phyloP scores from a whole-genome alignment of 2,888 invertebrate species.

The Geophilus truncorum region DNA sequence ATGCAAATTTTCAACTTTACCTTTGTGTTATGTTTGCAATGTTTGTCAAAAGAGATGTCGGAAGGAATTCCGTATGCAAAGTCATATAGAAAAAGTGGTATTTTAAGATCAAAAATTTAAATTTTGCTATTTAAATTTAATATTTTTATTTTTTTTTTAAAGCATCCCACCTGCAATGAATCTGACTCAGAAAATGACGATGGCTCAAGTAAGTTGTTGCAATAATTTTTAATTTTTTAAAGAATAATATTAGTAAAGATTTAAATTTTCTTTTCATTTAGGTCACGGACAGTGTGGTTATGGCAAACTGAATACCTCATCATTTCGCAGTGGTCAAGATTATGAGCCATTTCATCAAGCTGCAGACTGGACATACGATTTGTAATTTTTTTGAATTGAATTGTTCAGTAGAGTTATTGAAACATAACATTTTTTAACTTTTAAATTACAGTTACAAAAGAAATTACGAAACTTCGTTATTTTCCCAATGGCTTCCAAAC shows the following conservation, averaged over 20 bases:
- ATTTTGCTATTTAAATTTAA: background rate
- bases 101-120: background rate
- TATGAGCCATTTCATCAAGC: background rate
- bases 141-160: background rate
- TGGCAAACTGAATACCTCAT: background rate
- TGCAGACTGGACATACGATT: conserved; percentile 3
- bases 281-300: background rate
- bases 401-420: too few species aligned
- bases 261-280: background rate
- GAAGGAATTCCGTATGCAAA: background rate
- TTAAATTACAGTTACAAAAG: background rate
- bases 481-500: background rate
- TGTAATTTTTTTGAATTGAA: too few species aligned
- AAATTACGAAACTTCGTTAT: background rate
- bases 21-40: background rate
- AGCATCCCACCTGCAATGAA: background rate
- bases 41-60: background rate
- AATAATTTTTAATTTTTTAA: background rate
- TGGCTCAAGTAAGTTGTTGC: background rate
- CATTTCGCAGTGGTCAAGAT: background rate
- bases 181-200: background rate
- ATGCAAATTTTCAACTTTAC: background rate
- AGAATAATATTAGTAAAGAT: too few species aligned
- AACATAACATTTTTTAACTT: background rate
- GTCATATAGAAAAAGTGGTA: background rate